Evolutionary conservation across 2,888 invertebrate genomes (phyloP).

Genomic region (Microctonus hyperodae): DNA sequence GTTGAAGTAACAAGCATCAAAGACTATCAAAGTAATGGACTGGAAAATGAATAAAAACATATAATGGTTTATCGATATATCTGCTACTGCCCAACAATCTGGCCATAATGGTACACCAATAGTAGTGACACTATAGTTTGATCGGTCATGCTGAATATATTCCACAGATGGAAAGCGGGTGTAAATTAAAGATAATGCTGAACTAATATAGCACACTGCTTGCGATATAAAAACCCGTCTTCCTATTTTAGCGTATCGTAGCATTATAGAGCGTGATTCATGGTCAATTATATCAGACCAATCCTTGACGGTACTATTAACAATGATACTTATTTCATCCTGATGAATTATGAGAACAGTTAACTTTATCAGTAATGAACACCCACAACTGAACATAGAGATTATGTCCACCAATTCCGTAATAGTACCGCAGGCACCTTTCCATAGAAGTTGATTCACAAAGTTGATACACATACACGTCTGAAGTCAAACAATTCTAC

Average conservation of each 20-base stretch:
- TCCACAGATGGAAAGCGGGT: background rate
- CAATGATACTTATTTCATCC: constrained; percentile 15
- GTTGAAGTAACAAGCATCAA: constrained; percentile 14
- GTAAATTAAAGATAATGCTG: background rate
- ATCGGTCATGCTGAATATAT: background rate
- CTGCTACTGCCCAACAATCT: constrained; percentile 18
- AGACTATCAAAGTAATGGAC: constrained; percentile 12
- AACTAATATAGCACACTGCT: background rate
- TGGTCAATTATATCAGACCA: constrained; percentile 10
- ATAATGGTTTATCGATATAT: constrained; percentile 5
- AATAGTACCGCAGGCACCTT: background rate
- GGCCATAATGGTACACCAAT: constrained; percentile 26
- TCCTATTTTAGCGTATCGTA: constrained; percentile 18
- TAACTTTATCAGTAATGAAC: background rate
- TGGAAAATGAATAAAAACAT: constrained; percentile 18
- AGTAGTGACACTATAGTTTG: background rate
- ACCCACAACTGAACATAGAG: background rate
- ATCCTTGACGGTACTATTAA: constrained; percentile 25
- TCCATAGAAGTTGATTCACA: background rate
- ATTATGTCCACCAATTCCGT: background rate
- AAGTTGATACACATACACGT: background rate
- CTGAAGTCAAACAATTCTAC: background rate
- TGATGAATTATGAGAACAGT: background rate
- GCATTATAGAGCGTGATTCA: constrained; percentile 19
- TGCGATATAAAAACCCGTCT: constrained; percentile 23